These are phyloP conservation scores for Caenorhabditis brenneri DNA, from an alignment of 1,140 invertebrate species.

Conservation along the genomic window DNA sequence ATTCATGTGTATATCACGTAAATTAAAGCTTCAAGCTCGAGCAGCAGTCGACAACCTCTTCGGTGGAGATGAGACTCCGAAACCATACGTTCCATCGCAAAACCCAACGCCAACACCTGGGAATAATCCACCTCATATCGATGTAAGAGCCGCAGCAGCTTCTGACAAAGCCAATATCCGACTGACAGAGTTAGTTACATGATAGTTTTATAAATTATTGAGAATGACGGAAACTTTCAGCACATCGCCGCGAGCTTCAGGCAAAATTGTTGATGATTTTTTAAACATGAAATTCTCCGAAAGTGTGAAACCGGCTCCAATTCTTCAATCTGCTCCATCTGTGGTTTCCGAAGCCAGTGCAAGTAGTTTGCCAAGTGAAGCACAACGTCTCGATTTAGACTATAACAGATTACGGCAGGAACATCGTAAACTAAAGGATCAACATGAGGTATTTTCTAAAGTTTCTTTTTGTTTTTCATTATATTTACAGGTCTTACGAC, in stretches of 20 bases:
- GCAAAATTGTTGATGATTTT: constrained; percentile 43
- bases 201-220: background rate
- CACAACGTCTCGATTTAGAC: constrained; percentile 51
- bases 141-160: background rate
- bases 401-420: constrained; percentile 50
- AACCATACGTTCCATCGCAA: background rate
- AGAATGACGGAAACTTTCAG: background rate
- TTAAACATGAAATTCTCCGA: constrained; percentile 17
- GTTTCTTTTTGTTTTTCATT: background rate
- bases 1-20: constrained; percentile 13
- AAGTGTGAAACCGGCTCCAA: background rate
- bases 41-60: constrained; percentile 49
- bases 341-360: constrained; percentile 44
- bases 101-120: background rate
- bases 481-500: constrained; percentile 16
- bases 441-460: constrained; percentile 32
- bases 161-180: constrained; percentile 17
- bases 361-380: constrained; percentile 50
- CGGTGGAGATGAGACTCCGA: constrained; percentile 38
- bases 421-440: constrained; percentile 51
- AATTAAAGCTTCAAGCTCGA: constrained; percentile 43
- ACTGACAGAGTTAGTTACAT: background rate
- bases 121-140: background rate
- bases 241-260: background rate
- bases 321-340: constrained; percentile 25